Evolutionary conservation across 2,888 invertebrate genomes (phyloP), one percentile per base, ranked within the genome.

Genomic region (Myopa testacea): DNA sequence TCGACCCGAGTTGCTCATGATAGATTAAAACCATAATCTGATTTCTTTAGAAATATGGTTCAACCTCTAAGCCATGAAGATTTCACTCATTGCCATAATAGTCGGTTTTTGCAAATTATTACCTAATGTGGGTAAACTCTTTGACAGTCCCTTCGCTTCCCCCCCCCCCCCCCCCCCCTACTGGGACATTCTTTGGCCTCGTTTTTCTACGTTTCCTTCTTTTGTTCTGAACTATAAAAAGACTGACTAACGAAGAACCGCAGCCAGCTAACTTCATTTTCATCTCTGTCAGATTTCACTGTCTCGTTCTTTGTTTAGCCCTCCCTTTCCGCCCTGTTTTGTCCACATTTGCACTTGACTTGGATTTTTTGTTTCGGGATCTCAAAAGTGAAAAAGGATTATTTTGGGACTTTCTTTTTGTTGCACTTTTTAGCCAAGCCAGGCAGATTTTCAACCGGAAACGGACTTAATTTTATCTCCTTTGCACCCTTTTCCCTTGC

Each of bases 211-310:
- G 16, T 63, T 74, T 65, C 50, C 52, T 63, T 63, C 26, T 65
- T 74, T 55, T 75, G 67, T 67, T 40, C 67, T 19, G 45, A 52
- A 45, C 65, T n/a, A 67, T 55, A 75, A 75, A 75, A 75, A 26
- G 58, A 65, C 69, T 58, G n/a, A 37, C 52, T 55, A 16, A 34
- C 65, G 45, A 69, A 68, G 52, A 75, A 69, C 69, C 75, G 52
- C 75, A 75, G 6, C 60, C 60, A 69, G 68, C 74, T 60, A 69
- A 75, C 69, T 75, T 69, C 75, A 75, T 75, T 75, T 73, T 58
- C 67, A 68, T 52, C 52, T 65, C 34, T 40, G 52, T 50, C 65
- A 71, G 26, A 37, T 76, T 71, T 40, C 45, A 6, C 40, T n/a
- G 16, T 34, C 16, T 19, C 45, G 38, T 68, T 73, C 26, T 38